phyloP scores from a whole-genome alignment of 2,888 invertebrate species.

The Pachydiplax longipennis region DNA sequence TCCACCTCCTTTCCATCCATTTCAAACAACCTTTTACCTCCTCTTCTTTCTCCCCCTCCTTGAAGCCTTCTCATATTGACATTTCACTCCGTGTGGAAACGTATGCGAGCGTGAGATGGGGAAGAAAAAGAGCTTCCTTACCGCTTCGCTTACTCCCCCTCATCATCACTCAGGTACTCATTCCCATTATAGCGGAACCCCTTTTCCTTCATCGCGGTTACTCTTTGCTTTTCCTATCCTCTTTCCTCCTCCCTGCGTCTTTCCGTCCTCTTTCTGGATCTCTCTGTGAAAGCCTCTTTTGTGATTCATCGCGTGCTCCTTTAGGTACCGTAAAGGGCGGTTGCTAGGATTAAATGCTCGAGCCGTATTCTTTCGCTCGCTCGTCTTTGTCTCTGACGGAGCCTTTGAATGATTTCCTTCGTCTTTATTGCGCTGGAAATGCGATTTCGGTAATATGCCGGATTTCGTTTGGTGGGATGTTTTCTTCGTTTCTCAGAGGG shows the following conservation, averaged over 20 bases:
- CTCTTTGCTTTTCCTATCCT: neutral
- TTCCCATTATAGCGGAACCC: constrained; percentile 12
- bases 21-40: neutral
- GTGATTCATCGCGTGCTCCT: neutral
- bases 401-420: neutral
- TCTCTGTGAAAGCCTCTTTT: neutral
- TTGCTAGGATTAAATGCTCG: neutral
- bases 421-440: neutral
- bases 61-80: constrained; percentile 26
- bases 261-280: neutral
- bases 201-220: constrained; percentile 16
- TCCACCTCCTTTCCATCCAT: neutral
- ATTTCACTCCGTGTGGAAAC: constrained; percentile 34
- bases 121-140: neutral
- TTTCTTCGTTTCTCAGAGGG: too few relatives aligned
- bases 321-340: neutral
- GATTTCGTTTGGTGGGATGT: too few relatives aligned
- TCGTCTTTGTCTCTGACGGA: neutral
- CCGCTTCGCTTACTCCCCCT: constrained; percentile 14
- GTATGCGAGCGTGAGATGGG: constrained; percentile 13
- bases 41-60: neutral
- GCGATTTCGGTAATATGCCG: neutral
- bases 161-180: constrained; percentile 25
- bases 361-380: neutral
- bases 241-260: neutral